These are phyloP conservation scores for Octodonta nipae DNA, from an alignment of 2,888 invertebrate genomes.

Conservation along the genomic window DNA sequence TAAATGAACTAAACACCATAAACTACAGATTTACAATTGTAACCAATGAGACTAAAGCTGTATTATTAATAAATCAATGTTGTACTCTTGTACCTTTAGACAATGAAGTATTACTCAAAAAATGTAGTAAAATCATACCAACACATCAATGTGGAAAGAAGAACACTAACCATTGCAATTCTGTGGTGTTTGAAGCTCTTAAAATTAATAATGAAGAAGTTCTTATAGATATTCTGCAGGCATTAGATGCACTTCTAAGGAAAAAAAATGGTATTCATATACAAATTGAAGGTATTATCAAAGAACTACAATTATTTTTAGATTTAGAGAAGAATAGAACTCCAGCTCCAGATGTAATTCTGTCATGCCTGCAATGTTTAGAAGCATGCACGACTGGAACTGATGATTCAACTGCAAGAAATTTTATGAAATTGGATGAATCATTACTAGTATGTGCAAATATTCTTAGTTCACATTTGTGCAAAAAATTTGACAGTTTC, in stretches of 20 bases:
- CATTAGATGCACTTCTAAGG: constrained; percentile 32
- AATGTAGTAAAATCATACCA: constrained; percentile 46
- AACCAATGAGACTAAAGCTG: constrained; percentile 28
- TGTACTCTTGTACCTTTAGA: constrained; percentile 32
- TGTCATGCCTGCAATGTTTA: constrained; percentile 26
- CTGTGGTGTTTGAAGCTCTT: constrained; percentile 32
- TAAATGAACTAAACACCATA: constrained; percentile 50
- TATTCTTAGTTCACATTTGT: constrained; percentile 3
- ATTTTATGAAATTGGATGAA: no score
- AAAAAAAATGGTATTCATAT: constrained; percentile 15
- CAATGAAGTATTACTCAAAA: constrained; percentile 43
- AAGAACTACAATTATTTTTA: background rate
- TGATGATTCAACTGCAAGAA: constrained; percentile 12
- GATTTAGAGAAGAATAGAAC: no score
- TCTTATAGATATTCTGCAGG: constrained; percentile 28
- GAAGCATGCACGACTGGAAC: constrained; percentile 24
- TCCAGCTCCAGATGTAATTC: constrained; percentile 18
- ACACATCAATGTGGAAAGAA: constrained; percentile 35
- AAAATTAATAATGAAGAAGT: constrained; percentile 23
- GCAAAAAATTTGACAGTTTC: no score
- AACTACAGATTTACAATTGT: constrained; percentile 40
- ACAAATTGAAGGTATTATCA: background rate
- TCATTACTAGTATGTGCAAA: no score
- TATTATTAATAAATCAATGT: constrained; percentile 31
- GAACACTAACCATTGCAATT: constrained; percentile 26